Base-by-base conservation (phyloP, 2,797 vertebrate genomes). In the Sus cebifrons region DNA sequence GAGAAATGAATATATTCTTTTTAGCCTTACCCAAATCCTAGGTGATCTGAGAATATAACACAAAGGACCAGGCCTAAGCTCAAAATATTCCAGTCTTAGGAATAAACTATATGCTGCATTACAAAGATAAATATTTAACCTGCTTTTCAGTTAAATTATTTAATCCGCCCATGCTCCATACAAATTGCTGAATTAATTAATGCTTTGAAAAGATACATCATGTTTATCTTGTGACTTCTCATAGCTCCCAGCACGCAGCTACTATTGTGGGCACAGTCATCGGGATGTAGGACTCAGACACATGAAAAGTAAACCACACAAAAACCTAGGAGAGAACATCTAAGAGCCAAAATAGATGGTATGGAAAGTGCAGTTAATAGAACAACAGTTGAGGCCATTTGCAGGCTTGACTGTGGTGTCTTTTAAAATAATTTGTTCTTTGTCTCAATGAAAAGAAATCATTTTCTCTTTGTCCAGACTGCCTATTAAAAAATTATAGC, bases 91-190 rank as follows among this genome's bases (percentile, higher is more conserved):
- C 15, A 12, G 23, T 58, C 49, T 85, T 92, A 32, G 3, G 21
- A 49, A 13, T 49, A 40, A 20, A 54, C 73, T 74, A 21, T 49
- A 62, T 81, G 23, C 60, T 86, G 10, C 6, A 86, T 86, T 84
- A 44, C 25, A 74, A 78, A 95, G 18, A 32, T 67, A 88, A 54
- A 58, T 56, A 44, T 75, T 82, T 54, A 64, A 74, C 36, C 2
- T 73, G 23, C 13, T 85, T 82, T 87, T 82, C 29, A 78, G 27
- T 86, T 92, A 68, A 79, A 77, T 77, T 70, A 70, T 13, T 49
- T 25, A 25, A 58, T 74, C 74, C n/a, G 14, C 16, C 52, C 81
- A n/a, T 8, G 70, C 2, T 49, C 32, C 23, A 54, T 62, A 6
- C 7, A 91, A 88, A 86, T 68, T 21, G 1, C 1, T 79, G 56